Evolutionary conservation across 1,140 invertebrate species (phyloP), one percentile per base, ranked within the genome.

Genomic region (Drosophila athabasca): DNA sequence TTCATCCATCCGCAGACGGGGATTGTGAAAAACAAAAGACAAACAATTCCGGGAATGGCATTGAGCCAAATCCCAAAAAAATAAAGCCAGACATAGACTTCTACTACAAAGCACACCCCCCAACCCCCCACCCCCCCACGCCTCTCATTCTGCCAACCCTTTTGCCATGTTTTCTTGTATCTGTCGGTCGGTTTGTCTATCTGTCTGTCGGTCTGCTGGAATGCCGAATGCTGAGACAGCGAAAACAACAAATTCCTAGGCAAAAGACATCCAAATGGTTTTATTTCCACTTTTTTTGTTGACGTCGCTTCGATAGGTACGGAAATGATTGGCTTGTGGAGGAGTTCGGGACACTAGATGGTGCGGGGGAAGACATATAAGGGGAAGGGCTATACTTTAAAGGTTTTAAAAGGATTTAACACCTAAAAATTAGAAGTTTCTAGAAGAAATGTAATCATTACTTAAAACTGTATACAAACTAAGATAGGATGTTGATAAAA

Each of bases 21-120:
- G 31, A 39, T 41, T 54, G 49, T 44, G 62, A 76, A 79, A 72
- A 80, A 76, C 75, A 81, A 52, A 69, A 70, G 71, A 66, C 79
- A 77, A 87, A 87, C 78, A 87, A 87, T 87, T 87, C 82, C 66
- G 45, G 66, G 82, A 87, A 87, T 79, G 60, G 81, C 67, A 48
- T 62, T 65, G 44, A 59, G 67, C 65, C 65, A 62, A 75, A 78
- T 62, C 65, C 58, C 41, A 66, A 83, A 62, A 65, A 60, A 24
- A 64, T 39, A 58, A 45, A 62, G 49, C 64, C 59, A 78, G 75
- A 75, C 79, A 44, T 77, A 80, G 61, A 80, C 71, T 45, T 70
- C 62, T 60, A 52, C 62, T 61, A 68, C 60, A 50, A 31, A 15
- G 39, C 52, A 19, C 52, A 9, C 24, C 6, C 46, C 53, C 17